A percentile compares a stretch with the other conserved stretches of the same genome.
Conservation (phyloP, 2,113 vertebrate species). For the Pterocles orientalis region DNA sequence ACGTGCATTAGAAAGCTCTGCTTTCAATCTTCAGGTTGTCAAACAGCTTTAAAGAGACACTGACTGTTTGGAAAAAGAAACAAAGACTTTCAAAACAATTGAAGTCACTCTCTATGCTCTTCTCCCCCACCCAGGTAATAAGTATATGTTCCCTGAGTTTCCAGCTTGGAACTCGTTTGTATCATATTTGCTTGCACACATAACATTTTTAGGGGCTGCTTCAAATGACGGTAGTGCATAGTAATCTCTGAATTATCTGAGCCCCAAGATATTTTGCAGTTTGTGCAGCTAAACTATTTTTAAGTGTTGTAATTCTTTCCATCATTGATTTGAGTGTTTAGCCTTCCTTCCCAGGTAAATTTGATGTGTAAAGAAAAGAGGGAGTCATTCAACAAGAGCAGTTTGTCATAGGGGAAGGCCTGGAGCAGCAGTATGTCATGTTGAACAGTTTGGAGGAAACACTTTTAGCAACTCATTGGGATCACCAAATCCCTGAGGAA, state of each 20-base stretch:
- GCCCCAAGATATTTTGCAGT: not conserved
- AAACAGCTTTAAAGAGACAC: slow-evolving; percentile 44
- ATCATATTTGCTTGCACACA: not conserved
- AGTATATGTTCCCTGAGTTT: not conserved
- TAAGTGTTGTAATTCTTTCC: not conserved
- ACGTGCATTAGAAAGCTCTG: slow-evolving; percentile 20
- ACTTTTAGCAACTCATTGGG: not conserved
- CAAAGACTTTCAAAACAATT: not conserved
- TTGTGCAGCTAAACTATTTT: not conserved
- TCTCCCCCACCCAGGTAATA: not conserved
- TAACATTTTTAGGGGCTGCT: not conserved
- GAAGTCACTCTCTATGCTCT: not conserved
- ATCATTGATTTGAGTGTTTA: not conserved
- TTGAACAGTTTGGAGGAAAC: not conserved
- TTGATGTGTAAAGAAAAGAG: not conserved
- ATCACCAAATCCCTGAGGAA: not conserved
- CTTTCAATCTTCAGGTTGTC: slow-evolving; percentile 48
- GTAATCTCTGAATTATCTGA: not conserved
- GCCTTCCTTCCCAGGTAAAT: not conserved
- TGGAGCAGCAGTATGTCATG: not conserved
- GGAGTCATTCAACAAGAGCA: not conserved
- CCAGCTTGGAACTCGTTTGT: not conserved
- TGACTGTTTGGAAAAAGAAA: not conserved
- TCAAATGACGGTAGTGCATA: not conserved
- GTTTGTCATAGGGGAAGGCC: not conserved